Evolutionary conservation across 2,888 invertebrate species (phyloP).

Genomic region (Pseudanteris insignis): DNA sequence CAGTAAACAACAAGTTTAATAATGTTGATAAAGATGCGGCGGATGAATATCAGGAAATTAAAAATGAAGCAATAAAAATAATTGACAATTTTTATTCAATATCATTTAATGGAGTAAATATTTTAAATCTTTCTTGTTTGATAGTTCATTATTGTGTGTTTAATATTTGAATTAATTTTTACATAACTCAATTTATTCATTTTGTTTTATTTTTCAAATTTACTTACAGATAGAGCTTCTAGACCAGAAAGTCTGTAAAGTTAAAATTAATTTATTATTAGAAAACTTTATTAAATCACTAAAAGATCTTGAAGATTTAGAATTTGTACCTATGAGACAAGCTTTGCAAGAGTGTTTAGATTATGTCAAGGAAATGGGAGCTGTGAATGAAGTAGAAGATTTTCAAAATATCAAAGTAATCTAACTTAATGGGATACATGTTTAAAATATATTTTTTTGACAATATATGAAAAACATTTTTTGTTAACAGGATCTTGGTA

Average conservation of each 20-base stretch:
- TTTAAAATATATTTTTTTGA: neutral
- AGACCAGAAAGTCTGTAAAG: constrained; percentile 6
- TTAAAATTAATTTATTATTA: constrained; percentile 33
- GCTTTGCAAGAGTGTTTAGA: constrained; percentile 56
- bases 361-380: constrained; percentile 62
- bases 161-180: no score
- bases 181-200: no score
- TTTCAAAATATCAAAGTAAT: constrained; percentile 61
- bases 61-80: constrained; percentile 49
- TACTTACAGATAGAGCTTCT: constrained; percentile 10
- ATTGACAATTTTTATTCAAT: constrained; percentile 54
- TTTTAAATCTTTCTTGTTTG: no score
- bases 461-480: neutral
- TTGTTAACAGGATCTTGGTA: constrained; percentile 57
- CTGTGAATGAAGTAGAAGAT: constrained; percentile 59
- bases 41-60: constrained; percentile 54
- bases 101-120: no score
- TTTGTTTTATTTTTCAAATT: no score
- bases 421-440: no score
- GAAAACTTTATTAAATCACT: constrained; percentile 52
- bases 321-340: constrained; percentile 56
- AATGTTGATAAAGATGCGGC: constrained; percentile 50
- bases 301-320: constrained; percentile 55
- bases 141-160: neutral
- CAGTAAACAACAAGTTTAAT: constrained; percentile 55